Percentiles rank a stretch among this genome's conserved stretches.
phyloP scores from a whole-genome alignment of 1,140 invertebrate genomes.

The Lepeophtheirus salmonis region DNA sequence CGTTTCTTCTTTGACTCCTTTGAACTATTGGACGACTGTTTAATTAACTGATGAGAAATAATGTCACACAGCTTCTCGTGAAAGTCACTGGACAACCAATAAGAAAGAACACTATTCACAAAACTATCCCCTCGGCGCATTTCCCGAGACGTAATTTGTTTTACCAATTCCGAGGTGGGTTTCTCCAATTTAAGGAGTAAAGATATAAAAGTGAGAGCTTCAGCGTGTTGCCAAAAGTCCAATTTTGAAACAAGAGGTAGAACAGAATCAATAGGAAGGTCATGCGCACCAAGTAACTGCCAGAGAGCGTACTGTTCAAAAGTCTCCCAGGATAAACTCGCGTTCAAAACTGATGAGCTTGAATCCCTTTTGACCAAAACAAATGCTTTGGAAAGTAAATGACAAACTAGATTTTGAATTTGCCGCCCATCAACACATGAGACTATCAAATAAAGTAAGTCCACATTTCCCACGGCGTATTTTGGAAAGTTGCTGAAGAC shows the following conservation, averaged over 20 bases:
- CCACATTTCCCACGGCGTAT: slow-evolving; percentile 29
- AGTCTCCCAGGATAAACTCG: slow-evolving; percentile 55
- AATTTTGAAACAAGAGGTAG: slow-evolving; percentile 72
- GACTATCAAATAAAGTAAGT: slow-evolving; percentile 31
- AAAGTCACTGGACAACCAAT: slow-evolving; percentile 7
- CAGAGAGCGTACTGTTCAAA: slow-evolving; percentile 91
- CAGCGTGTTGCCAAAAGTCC: slow-evolving; percentile 65
- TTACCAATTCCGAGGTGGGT: slow-evolving; percentile 15
- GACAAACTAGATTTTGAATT: slow-evolving; percentile 32
- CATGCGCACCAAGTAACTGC: slow-evolving; percentile 80
- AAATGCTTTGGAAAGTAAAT: slow-evolving; percentile 32
- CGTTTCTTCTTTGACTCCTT: neutral
- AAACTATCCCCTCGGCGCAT: slow-evolving; percentile 10
- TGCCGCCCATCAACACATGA: slow-evolving; percentile 31
- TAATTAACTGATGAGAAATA: slow-evolving; percentile 18
- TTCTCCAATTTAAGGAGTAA: slow-evolving; percentile 49
- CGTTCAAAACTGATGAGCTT: slow-evolving; percentile 31
- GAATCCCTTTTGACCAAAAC: slow-evolving; percentile 33
- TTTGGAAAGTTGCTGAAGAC: slow-evolving; percentile 31
- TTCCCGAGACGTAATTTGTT: slow-evolving; percentile 17
- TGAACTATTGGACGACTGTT: neutral
- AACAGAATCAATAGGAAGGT: slow-evolving; percentile 69
- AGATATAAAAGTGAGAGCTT: slow-evolving; percentile 74
- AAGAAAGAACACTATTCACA: neutral
- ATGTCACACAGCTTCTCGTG: slow-evolving; percentile 20